Evolutionary conservation across 1,140 invertebrate genomes (phyloP).

Genomic region (Oryzaephilus surinamensis): DNA sequence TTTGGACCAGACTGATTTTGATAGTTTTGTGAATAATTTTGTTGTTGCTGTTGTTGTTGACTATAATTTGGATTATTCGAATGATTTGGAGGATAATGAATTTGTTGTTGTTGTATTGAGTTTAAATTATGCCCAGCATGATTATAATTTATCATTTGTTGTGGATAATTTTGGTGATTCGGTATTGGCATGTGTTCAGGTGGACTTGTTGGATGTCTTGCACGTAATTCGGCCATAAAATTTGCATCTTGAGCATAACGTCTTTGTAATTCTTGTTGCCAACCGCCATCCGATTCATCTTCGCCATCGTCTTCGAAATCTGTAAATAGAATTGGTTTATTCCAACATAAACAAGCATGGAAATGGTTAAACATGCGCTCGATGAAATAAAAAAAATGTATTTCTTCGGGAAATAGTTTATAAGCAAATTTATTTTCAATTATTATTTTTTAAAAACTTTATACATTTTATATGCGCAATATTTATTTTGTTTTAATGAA

Average conservation of each 20-base stretch:
- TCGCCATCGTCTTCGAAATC: slow-evolving; percentile 42
- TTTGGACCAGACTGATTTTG: slow-evolving; percentile 15
- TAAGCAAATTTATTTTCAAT: too few species aligned
- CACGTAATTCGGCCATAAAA: slow-evolving; percentile 50
- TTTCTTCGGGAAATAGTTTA: too few species aligned
- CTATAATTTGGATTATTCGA: too few species aligned
- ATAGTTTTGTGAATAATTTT: too few species aligned
- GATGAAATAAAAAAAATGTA: too few species aligned
- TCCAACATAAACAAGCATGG: background rate
- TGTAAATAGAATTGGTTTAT: slow-evolving; percentile 16
- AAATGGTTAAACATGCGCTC: too few species aligned
- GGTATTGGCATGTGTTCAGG: slow-evolving; percentile 21
- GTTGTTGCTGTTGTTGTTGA: too few species aligned
- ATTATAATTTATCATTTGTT: slow-evolving; percentile 5
- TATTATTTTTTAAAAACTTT: too few species aligned
- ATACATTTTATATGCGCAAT: too few species aligned
- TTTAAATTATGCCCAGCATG: slow-evolving; percentile 8
- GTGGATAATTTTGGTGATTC: slow-evolving; percentile 18
- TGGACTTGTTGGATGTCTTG: slow-evolving; percentile 39
- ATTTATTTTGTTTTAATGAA: too few species aligned
- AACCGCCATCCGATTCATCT: slow-evolving; percentile 45
- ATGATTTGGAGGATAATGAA: too few species aligned
- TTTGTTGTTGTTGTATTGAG: slow-evolving; percentile 16
- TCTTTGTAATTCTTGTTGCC: slow-evolving; percentile 54
- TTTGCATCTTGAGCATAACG: slow-evolving; percentile 53